These are phyloP conservation scores for Tupaia chinensis DNA, from an alignment of 2,113 vertebrate genomes.

Conservation along the genomic window DNA sequence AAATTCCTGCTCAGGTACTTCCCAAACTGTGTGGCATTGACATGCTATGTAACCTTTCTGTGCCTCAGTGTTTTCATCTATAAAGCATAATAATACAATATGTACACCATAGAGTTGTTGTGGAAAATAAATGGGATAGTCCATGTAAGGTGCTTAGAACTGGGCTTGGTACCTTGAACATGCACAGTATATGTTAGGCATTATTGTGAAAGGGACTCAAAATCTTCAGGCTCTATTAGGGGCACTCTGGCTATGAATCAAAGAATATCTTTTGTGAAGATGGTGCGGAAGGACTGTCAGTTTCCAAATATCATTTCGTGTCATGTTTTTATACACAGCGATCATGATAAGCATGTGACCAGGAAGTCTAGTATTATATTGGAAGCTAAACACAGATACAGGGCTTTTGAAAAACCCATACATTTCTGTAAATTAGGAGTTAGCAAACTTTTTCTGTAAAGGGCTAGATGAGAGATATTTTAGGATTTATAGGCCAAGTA, in stretches of 20 bases:
- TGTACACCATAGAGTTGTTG: not conserved
- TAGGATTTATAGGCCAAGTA: not conserved
- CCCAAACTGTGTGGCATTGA: slow-evolving; percentile 15
- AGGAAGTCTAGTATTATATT: not conserved
- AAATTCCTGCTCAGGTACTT: not conserved
- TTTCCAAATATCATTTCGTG: slow-evolving; percentile 13
- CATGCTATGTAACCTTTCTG: not conserved
- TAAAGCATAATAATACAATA: slow-evolving; percentile 24
- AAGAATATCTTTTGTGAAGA: slow-evolving; percentile 34
- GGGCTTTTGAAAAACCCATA: not conserved
- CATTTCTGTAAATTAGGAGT: slow-evolving; percentile 2
- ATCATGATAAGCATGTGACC: slow-evolving; percentile 16
- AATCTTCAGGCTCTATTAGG: not conserved
- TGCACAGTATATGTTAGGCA: not conserved
- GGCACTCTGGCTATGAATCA: not conserved
- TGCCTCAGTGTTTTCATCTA: not conserved
- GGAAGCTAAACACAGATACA: slow-evolving; percentile 9
- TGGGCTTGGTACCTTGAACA: not conserved
- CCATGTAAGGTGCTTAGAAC: not conserved
- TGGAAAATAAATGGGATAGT: slow-evolving; percentile 8
- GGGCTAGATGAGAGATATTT: slow-evolving; percentile 5
- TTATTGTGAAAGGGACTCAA: slow-evolving; percentile 28
- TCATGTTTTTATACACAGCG: slow-evolving; percentile 22
- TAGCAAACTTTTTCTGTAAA: slow-evolving; percentile 38
- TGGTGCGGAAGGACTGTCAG: slow-evolving; percentile 6